phyloP scores from a whole-genome alignment of 2,888 invertebrate genomes.

The Graphium colonna region DNA sequence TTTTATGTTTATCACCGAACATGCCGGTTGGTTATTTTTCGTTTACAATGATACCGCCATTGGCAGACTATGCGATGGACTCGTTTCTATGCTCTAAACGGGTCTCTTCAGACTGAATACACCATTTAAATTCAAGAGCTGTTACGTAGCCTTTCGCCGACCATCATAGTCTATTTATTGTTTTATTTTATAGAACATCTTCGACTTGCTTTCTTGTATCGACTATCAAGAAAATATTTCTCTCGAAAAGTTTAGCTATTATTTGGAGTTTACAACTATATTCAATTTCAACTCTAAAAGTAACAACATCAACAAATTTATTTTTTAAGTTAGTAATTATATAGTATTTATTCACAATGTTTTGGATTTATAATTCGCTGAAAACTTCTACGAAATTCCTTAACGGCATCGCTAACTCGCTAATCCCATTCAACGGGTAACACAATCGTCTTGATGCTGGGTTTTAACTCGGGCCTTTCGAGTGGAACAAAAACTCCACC shows the following conservation, averaged over 20 bases:
- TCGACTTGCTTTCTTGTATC: constrained; percentile 43
- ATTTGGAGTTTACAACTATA: no score
- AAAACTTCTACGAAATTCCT: background rate
- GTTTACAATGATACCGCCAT: constrained; percentile 62
- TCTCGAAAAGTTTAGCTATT: background rate
- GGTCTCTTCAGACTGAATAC: constrained; percentile 65
- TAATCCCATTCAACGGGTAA: constrained; percentile 17
- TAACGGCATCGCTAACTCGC: constrained; percentile 3
- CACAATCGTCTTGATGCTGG: constrained; percentile 29
- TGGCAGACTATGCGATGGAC: constrained; percentile 66
- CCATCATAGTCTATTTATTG: constrained; percentile 62
- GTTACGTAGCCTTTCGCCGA: constrained; percentile 54
- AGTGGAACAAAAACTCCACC: constrained; percentile 41
- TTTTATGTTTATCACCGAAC: constrained; percentile 62
- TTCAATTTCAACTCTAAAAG: background rate
- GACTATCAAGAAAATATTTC: constrained; percentile 7
- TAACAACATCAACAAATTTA: no score
- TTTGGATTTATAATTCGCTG: background rate
- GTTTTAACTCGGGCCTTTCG: constrained; percentile 18
- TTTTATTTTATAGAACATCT: constrained; percentile 53
- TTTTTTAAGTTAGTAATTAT: no score
- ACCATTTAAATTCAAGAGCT: constrained; percentile 74
- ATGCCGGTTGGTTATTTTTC: constrained; percentile 57
- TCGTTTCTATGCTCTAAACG: constrained; percentile 72
- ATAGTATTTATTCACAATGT: no score